These are phyloP conservation scores for Grammomys dolichurus DNA, from an alignment of 2,113 vertebrate genomes.

Conservation along the genomic window DNA sequence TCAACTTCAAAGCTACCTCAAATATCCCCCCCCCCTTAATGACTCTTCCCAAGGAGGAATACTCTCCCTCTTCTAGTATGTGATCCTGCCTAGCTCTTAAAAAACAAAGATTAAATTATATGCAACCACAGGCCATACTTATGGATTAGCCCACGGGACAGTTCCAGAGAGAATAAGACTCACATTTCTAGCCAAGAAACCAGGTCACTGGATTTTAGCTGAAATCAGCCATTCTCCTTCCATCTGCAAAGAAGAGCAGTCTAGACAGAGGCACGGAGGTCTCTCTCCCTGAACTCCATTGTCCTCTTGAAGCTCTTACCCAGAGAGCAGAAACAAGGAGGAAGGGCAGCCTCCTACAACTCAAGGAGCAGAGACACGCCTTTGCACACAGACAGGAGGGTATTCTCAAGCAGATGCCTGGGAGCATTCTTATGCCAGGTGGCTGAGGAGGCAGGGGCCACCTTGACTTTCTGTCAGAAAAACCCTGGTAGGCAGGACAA, in stretches of 20 bases:
- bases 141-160: slow-evolving; percentile 1
- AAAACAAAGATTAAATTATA: slow-evolving; percentile 37
- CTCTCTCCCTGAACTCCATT: not conserved
- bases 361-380: not conserved
- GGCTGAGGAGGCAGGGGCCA: not conserved
- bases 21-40: not conserved
- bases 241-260: not conserved
- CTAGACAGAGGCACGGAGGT: not conserved
- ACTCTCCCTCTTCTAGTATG: not conserved
- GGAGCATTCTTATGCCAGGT: not conserved
- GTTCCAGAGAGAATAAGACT: slow-evolving; percentile 9
- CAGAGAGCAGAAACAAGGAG: not conserved
- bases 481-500: not conserved
- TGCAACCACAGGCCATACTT: not conserved
- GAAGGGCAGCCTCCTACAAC: not conserved
- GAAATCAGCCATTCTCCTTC: not conserved
- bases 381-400: not conserved
- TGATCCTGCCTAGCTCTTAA: not conserved
- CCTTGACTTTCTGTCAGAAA: not conserved
- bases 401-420: not conserved
- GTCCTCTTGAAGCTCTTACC: not conserved
- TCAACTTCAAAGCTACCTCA: not conserved
- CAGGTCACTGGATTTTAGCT: slow-evolving; percentile 21
- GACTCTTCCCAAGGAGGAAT: slow-evolving; percentile 29
- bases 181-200: slow-evolving; percentile 38